phyloP scores from a whole-genome alignment of 2,113 vertebrate species.

The Thalassarche chlororhynchos region DNA sequence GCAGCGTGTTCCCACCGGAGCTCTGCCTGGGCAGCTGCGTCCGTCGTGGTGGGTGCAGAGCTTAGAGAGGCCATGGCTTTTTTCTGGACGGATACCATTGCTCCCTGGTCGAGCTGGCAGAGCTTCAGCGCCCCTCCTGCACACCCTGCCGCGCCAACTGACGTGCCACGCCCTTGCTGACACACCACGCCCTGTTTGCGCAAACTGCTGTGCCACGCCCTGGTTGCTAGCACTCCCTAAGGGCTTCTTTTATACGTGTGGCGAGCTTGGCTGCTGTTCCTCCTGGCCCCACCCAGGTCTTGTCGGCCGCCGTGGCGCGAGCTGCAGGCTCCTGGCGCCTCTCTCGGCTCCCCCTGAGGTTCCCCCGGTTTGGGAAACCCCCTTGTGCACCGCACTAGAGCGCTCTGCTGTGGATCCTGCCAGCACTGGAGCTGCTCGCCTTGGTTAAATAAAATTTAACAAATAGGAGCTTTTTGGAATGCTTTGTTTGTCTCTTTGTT shows the following conservation, averaged over 20 bases:
- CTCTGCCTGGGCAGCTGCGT: no score
- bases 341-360: background rate
- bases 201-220: background rate
- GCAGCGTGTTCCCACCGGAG: no score
- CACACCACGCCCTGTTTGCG: no score
- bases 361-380: background rate
- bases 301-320: accelerated
- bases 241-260: background rate
- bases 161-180: no score
- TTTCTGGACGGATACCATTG: background rate
- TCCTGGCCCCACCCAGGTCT: background rate
- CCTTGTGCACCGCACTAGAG: background rate
- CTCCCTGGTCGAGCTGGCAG: background rate
- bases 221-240: background rate
- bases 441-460: background rate
- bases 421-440: background rate
- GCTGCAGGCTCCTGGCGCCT: background rate
- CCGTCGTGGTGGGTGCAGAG: background rate
- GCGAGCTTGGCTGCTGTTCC: background rate
- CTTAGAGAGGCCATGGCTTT: background rate
- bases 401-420: background rate
- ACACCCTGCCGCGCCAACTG: background rate
- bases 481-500: background rate
- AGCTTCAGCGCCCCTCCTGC: background rate
- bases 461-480: background rate